These are phyloP conservation scores for Eupithecia tripunctaria DNA, from an alignment of 2,888 invertebrate species.

Conservation along the genomic window DNA sequence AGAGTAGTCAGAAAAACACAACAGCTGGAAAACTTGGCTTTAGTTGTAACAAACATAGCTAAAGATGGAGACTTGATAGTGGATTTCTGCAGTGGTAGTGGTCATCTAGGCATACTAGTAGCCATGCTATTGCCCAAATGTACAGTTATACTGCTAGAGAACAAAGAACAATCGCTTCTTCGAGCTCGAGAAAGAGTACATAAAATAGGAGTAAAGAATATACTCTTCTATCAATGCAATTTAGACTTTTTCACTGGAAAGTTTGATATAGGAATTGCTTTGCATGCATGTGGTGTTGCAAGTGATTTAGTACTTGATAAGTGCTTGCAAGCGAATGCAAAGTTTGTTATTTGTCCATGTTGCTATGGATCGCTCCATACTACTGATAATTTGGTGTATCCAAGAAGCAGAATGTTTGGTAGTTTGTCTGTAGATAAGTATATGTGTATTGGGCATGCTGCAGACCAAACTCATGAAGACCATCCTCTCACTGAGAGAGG, in stretches of 20 bases:
- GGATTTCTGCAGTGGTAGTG: constrained; percentile 97
- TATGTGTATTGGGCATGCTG: constrained; percentile 93
- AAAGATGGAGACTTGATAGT: constrained; percentile 89
- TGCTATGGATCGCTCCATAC: constrained; percentile 95
- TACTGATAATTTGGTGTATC: constrained; percentile 92
- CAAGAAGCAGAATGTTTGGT: constrained; percentile 88
- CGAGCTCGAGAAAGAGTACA: constrained; percentile 89
- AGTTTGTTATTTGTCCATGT: constrained; percentile 96
- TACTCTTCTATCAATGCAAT: constrained; percentile 94
- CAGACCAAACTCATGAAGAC: constrained; percentile 94
- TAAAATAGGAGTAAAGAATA: constrained; percentile 88
- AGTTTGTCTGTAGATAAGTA: constrained; percentile 86
- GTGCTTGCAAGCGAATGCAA: constrained; percentile 90
- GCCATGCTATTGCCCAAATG: constrained; percentile 92
- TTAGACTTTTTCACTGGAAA: constrained; percentile 93
- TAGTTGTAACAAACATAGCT: constrained; percentile 89
- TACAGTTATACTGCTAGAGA: constrained; percentile 92
- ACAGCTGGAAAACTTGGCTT: constrained; percentile 93
- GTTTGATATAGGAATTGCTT: constrained; percentile 93
- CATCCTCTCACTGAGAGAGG: constrained; percentile 90
- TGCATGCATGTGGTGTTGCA: constrained; percentile 98
- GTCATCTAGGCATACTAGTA: constrained; percentile 94
- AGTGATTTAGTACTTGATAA: constrained; percentile 95
- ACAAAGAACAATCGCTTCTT: constrained; percentile 93
- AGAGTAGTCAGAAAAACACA: constrained; percentile 91